Base-by-base conservation (phyloP, 92 coral and sea anemone species). In the Porites evermanni region DNA sequence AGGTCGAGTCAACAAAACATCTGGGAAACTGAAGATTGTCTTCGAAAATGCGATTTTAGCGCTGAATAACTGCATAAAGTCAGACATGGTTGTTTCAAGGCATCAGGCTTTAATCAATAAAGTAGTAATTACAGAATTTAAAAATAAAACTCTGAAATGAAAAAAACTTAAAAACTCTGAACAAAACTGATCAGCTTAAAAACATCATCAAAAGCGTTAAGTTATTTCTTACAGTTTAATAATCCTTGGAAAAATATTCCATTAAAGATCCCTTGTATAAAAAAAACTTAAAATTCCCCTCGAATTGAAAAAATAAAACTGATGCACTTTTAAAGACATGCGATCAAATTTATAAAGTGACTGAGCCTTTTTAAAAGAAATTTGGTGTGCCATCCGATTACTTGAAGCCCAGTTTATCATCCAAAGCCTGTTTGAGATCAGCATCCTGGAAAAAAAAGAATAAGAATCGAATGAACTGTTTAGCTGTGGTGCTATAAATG, bases 371-470 rank as follows among this genome's bases (percentile, higher is more conserved):
- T 18, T 79, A 47, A 24, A 12, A 4, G 83, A 44, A 78, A 14
- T 56, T 53, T 6, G 66, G 75, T 29, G 56, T 76, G 12, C 75
- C 85, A 14, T 11, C 77, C 4, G 26, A 32, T 59, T 23, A 74
- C 17, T 81, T 70, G 9, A 81, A 20, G 16, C 78, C 70, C 69
- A 81, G 70, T 64, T 71, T 81, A 19, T 63, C 21, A 26, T 32
- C 38, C 86, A 82, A 47, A 72, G 86, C 61, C 50, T 64, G 58
- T 65, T 17, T 61, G 10, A 74, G 38, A 47, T 83, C 79, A 8
- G 61, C 65, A 65, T 64, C 61, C 74, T 74, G 54, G 51, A 74
- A 74, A 74, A 51, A 63, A 56, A 19, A 26, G 19, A 29, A 6
- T n/a, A 17, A 16, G 0, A 78, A 6, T 18, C 17, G 12, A n/a